Base-by-base conservation (phyloP, 2,113 vertebrate species). In the Megaptera novaeangliae region DNA sequence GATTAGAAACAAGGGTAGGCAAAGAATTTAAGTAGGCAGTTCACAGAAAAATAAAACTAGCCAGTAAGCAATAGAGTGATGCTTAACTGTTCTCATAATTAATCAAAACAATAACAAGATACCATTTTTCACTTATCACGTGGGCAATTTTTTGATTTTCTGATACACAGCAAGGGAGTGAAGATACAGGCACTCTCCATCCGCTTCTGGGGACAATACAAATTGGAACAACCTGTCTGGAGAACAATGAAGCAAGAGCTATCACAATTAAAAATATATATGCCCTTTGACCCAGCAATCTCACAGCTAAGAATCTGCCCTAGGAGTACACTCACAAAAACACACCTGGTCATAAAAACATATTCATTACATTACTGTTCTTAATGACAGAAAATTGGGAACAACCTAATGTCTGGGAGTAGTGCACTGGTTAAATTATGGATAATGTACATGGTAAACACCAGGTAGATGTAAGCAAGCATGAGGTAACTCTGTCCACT, bases 101-200 rank as follows among this genome's bases (percentile, higher is more conserved):
- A 72, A 82, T 57, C 55, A 85, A 90, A 96, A 81, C 27, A 84
- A 27, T 68, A 57, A 97, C 17, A 64, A 91, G 72, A 91, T 64
- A 41, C 6, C 20, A 74, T 57, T 57, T 55, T 57, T 57, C 20
- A 88, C 6, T 13, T 66, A 55, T 44, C 52, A 72, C 0, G 2
- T 14, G 49, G 83, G 57, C 29, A 63, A 46, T 61, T 64, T 71
- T 94, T 95, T 83, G 7, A 14, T 80, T 93, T 95, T 84, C 46
- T 91, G 13, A 80, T 18, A 57, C 13, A 66, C 5, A 44, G n/a
- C 27, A 88, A 88, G 23, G 17, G 2, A 71, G 3, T 77, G 27
- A 95, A 83, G 66, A 93, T 93, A 95, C 3, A 69, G n/a, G 36
- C 27, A 31, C 20, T 75, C 52, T 63, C 31, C 61, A 74, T 11